Base-by-base conservation (phyloP, 2,797 vertebrate species). In the Etheostoma nigrum region DNA sequence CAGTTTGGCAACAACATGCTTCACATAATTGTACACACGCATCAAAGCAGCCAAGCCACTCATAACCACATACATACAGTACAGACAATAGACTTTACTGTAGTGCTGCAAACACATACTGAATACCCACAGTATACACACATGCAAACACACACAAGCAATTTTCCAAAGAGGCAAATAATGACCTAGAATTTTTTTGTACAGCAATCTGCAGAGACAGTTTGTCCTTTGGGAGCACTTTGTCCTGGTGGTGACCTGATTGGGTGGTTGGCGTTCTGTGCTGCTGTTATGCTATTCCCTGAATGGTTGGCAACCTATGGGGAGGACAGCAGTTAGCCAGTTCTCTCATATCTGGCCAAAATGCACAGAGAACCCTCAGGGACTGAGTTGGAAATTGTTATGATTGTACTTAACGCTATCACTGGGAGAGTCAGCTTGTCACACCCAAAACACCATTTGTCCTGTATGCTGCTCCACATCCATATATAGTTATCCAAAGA, bases 181-280 rank as follows among this genome's bases (percentile, higher is more conserved):
- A 90, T 89, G 78, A 67, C 88, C 84, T 85, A 85, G 86, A 92
- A 87, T 90, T 77, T 78, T 78, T 75, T 86, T 78, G 62, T 88
- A 80, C 78, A 66, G 47, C 45, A 14, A 85, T 85, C 73, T 86
- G 72, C 82, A 69, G 78, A 83, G 88, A 83, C 74, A 42, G 33
- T 65, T 63, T 73, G 66, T 89, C 92, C 86, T 89, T 59, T 79
- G 92, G 91, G 92, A 93, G 72, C 79, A 84, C 81, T 92, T 92
- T 90, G 82, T 92, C 86, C 88, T 88, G 86, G 72, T 85, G 81
- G 61, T 92, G 92, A 92, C 90, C 92, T 93, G 93, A 93, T 92
- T 93, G 92, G 90, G 86, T 83, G 91, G 84, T 68, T 88, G 83
- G 77, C 49, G 19, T 81, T 79, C 76, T 63, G 64, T 23, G 54